Base-by-base conservation (phyloP, 64 coral and sea anemone genomes). In the Montipora capricornis region DNA sequence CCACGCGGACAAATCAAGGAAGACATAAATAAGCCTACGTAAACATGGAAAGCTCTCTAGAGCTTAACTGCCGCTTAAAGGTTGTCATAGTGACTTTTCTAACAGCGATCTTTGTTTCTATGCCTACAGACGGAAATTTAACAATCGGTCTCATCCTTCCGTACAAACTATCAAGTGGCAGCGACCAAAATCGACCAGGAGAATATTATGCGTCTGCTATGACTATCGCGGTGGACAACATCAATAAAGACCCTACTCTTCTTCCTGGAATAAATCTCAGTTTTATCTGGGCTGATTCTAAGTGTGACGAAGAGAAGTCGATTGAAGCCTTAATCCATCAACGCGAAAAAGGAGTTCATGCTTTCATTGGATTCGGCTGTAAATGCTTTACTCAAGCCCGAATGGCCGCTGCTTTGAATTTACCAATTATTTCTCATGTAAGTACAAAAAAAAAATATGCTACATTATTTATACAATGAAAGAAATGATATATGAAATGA, bases 401-500 rank as follows among this genome's bases (percentile, higher is more conserved):
- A 19, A 73, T 99, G 59, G 98, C 98, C 4, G 95, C 91, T 45
- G 62, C 98, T 0, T 49, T 99, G 22, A 96, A 94, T 91, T 73
- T 96, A 47, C 95, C 95, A 5, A 73, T 95, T 62, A 96, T 99
- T 22, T 99, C 98, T 3, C 88, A 91, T 57, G 98, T 99, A 90
- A 99, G 94, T 95, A 89, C 26, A 52, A 1, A 2, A 37, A 37
- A 29, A 37, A 37, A 0, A 37, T 37, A 37, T 37, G 37, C 37
- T 2, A 37, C 37, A 37, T 37, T 37, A 37, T 37, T 37, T 37
- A 37, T 37, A 37, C 37, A 37, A 37, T 37, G 37, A 37, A 37
- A 0, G 37, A 37, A 37, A 37, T 37, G 37, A 37, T 37, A 37
- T 37, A 37, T 37, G 37, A 37, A 37, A 37, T 37, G 37, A 37